Percentiles rank a stretch among this genome's conserved stretches.
Conservation (phyloP, 1,140 invertebrate genomes). For the Megalonaias nervosa region DNA sequence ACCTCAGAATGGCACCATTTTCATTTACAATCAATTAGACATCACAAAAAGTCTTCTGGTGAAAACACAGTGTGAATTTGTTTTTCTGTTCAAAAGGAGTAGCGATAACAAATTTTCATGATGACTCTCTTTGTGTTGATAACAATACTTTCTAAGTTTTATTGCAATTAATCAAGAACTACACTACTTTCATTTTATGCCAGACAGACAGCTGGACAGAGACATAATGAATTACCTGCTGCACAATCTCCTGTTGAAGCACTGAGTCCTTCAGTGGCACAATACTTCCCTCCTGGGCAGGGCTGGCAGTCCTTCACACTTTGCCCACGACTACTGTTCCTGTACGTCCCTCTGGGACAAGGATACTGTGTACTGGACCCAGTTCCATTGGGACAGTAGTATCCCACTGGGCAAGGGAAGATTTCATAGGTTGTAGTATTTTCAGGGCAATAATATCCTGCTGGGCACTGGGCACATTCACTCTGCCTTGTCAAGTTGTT, state of each 20-base stretch:
- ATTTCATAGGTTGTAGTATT: conserved; percentile 61
- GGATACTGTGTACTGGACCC: conserved; percentile 49
- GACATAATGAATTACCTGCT: conserved; percentile 46
- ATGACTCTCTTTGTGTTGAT: too few species aligned
- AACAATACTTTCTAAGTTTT: too few species aligned
- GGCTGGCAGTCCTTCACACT: conserved; percentile 54
- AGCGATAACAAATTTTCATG: too few species aligned
- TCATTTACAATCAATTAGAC: too few species aligned
- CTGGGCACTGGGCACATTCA: conserved; percentile 59
- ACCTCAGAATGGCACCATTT: too few species aligned
- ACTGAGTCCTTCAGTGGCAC: conserved; percentile 51
- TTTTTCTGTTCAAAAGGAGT: too few species aligned
- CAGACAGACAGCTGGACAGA: too few species aligned
- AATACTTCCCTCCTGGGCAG: conserved; percentile 64
- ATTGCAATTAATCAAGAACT: too few species aligned
- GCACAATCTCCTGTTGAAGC: conserved; percentile 56
- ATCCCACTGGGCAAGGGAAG: conserved; percentile 61
- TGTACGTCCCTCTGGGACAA: conserved; percentile 63
- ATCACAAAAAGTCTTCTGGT: too few species aligned
- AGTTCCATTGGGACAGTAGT: conserved; percentile 66
- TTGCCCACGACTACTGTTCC: conserved; percentile 48
- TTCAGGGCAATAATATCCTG: conserved; percentile 64
- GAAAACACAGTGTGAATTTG: too few species aligned
- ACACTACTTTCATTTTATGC: too few species aligned
- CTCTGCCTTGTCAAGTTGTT: conserved; percentile 60